Conservation (phyloP, 1,140 invertebrate genomes). For the Heliothis subflexa region DNA sequence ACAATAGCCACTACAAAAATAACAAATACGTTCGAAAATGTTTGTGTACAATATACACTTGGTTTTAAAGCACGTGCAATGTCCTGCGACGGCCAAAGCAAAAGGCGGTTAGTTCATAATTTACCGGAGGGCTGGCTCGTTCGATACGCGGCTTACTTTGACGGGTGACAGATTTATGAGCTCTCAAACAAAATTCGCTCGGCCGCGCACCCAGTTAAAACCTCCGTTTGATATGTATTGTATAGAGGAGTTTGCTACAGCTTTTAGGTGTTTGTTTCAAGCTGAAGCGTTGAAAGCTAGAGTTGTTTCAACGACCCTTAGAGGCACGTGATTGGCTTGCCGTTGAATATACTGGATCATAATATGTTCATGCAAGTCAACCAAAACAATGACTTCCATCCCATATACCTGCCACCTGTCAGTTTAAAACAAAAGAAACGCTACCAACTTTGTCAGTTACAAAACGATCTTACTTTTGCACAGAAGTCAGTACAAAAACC, state of each 20-base stretch:
- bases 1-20: neutral
- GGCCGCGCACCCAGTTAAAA: constrained; percentile 56
- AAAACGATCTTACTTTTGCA: neutral
- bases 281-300: neutral
- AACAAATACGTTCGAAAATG: neutral
- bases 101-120: constrained; percentile 68
- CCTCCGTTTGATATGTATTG: constrained; percentile 45
- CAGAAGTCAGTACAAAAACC: neutral
- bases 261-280: constrained; percentile 22
- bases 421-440: no score
- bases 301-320: no score
- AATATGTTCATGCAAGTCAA: no score
- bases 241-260: constrained; percentile 11
- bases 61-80: constrained; percentile 29
- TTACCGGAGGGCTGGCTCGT: constrained; percentile 69
- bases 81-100: constrained; percentile 34
- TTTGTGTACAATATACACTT: constrained; percentile 18
- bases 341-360: no score
- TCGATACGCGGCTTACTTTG: constrained; percentile 84
- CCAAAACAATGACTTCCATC: no score
- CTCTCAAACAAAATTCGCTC: constrained; percentile 78
- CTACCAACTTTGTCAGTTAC: no score
- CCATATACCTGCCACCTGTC: no score
- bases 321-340: no score
- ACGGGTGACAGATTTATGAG: constrained; percentile 82